Conservation (phyloP, 2,888 invertebrate species). For the Clitarchus hookeri region DNA sequence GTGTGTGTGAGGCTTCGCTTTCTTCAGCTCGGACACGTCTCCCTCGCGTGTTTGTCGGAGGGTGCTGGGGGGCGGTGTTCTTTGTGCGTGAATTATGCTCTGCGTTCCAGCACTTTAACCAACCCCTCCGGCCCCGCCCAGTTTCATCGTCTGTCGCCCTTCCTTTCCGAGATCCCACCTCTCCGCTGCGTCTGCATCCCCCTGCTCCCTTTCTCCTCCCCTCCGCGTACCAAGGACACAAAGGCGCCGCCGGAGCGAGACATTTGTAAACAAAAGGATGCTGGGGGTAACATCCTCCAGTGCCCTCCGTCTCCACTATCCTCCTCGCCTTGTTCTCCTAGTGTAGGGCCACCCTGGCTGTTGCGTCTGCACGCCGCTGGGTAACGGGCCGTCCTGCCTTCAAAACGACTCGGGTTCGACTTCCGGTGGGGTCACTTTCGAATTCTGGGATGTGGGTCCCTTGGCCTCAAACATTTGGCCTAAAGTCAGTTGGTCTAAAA, state of each 20-base stretch:
- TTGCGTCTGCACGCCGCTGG: too few relatives aligned
- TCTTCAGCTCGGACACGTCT: background rate
- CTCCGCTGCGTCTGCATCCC: background rate
- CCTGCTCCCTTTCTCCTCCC: background rate
- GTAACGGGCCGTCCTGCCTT: too few relatives aligned
- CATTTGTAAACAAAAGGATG: slow-evolving; percentile 2
- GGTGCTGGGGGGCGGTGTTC: background rate
- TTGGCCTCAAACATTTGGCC: too few relatives aligned
- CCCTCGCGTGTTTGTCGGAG: background rate
- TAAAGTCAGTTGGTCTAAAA: too few relatives aligned
- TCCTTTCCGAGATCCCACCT: background rate
- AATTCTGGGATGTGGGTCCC: too few relatives aligned
- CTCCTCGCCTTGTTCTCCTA: too few relatives aligned
- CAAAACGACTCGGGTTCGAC: too few relatives aligned
- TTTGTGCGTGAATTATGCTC: background rate
- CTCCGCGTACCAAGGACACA: background rate
- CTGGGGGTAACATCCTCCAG: too few relatives aligned
- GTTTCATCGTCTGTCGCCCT: slow-evolving; percentile 6
- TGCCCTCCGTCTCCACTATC: too few relatives aligned
- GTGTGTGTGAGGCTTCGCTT: background rate
- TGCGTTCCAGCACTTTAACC: background rate
- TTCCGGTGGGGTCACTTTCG: too few relatives aligned
- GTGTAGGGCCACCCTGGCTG: too few relatives aligned
- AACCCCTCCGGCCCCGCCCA: background rate
- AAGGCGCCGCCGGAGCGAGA: background rate